phyloP scores from a whole-genome alignment of 1,140 invertebrate species.

The Brachionus rotundiformis region DNA sequence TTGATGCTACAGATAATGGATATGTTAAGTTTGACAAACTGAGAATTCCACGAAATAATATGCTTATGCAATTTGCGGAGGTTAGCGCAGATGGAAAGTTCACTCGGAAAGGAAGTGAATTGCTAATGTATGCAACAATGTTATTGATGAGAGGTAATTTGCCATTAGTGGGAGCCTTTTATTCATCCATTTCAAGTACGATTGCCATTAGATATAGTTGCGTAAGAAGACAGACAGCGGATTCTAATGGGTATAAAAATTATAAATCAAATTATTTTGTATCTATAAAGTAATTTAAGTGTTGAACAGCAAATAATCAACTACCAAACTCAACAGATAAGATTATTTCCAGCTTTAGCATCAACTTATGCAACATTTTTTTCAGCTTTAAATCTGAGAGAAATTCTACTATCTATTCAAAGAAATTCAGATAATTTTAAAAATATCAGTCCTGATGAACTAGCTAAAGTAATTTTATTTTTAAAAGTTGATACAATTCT shows the following conservation, averaged over 20 bases:
- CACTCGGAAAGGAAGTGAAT: slow-evolving; percentile 74
- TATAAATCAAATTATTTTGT: background rate
- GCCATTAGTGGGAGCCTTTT: slow-evolving; percentile 50
- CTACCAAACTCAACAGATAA: slow-evolving; percentile 88
- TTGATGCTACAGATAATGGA: slow-evolving; percentile 84
- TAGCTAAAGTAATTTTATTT: slow-evolving; percentile 66
- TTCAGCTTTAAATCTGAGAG: slow-evolving; percentile 70
- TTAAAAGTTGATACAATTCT: too few species aligned
- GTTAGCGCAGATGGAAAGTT: slow-evolving; percentile 67
- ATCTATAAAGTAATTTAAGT: slow-evolving; percentile 56
- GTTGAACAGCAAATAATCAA: slow-evolving; percentile 86
- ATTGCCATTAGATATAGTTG: slow-evolving; percentile 81
- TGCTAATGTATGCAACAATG: slow-evolving; percentile 90
- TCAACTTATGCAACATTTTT: slow-evolving; percentile 76
- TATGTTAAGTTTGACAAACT: slow-evolving; percentile 79
- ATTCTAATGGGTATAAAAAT: slow-evolving; percentile 72
- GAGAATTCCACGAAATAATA: slow-evolving; percentile 77
- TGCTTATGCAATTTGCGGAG: slow-evolving; percentile 87
- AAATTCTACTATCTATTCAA: slow-evolving; percentile 8
- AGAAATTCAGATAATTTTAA: slow-evolving; percentile 33
- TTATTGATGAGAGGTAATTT: slow-evolving; percentile 84
- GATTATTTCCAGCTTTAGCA: slow-evolving; percentile 79
- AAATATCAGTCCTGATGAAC: slow-evolving; percentile 56
- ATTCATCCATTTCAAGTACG: slow-evolving; percentile 76
- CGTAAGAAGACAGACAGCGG: slow-evolving; percentile 81